Conservation (phyloP, 2,888 invertebrate genomes). For the Epinotia bilunana region DNA sequence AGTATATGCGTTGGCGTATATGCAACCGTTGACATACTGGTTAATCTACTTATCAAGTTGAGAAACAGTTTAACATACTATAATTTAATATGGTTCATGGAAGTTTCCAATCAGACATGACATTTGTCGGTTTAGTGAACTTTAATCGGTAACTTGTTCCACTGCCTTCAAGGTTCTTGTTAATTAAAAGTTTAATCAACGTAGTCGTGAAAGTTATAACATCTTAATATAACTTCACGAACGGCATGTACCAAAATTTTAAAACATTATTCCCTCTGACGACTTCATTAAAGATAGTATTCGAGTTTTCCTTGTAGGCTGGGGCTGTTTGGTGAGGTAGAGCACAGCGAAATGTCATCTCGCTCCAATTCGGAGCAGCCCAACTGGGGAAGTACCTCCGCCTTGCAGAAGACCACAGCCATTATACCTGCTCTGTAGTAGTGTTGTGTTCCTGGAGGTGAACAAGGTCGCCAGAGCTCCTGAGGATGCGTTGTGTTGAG, state of each 20-base stretch:
- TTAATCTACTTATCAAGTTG: slow-evolving; percentile 34
- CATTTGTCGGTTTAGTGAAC: slow-evolving; percentile 29
- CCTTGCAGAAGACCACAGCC: too few relatives aligned
- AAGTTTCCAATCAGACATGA: slow-evolving; percentile 21
- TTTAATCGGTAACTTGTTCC: slow-evolving; percentile 25
- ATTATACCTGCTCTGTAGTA: too few relatives aligned
- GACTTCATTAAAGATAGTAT: too few relatives aligned
- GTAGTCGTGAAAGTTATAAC: slow-evolving; percentile 12
- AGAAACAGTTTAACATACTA: slow-evolving; percentile 34
- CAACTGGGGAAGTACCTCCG: too few relatives aligned
- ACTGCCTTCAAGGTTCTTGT: slow-evolving; percentile 16
- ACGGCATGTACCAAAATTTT: neutral
- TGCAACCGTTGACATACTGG: slow-evolving; percentile 33
- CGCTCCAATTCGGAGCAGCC: too few relatives aligned
- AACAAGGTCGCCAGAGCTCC: too few relatives aligned
- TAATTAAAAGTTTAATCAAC: slow-evolving; percentile 8
- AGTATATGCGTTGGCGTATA: neutral
- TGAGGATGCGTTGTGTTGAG: too few relatives aligned
- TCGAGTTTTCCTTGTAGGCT: too few relatives aligned
- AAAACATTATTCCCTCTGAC: neutral
- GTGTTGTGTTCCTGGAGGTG: too few relatives aligned
- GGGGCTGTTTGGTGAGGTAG: too few relatives aligned
- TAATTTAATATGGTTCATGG: slow-evolving; percentile 16
- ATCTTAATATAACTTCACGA: neutral
- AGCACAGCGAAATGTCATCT: too few relatives aligned